These are phyloP conservation scores for Achlya flavicornis DNA, from an alignment of 2,888 invertebrate genomes.

Conservation along the genomic window DNA sequence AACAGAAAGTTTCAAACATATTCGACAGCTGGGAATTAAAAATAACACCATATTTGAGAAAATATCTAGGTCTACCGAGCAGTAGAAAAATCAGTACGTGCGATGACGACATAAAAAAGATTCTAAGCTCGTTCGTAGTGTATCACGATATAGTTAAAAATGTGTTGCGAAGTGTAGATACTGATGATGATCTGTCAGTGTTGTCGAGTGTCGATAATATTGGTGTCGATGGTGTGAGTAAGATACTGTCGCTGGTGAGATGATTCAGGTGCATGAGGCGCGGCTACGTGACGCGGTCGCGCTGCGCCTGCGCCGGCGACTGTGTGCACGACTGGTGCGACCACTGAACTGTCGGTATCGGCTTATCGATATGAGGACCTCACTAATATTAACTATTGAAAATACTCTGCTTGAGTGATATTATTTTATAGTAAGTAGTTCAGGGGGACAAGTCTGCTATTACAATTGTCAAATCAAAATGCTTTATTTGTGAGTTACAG, in stretches of 20 bases:
- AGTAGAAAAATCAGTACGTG: constrained; percentile 51
- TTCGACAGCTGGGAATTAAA: constrained; percentile 83
- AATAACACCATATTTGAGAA: constrained; percentile 70
- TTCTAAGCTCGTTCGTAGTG: constrained; percentile 81
- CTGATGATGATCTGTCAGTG: constrained; percentile 53
- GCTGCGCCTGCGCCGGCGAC: constrained; percentile 45
- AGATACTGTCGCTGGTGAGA: constrained; percentile 50
- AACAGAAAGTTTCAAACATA: constrained; percentile 80
- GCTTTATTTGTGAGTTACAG: no score
- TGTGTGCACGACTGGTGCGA: constrained; percentile 57
- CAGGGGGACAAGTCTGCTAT: no score
- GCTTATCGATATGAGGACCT: not conserved
- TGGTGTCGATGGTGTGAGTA: constrained; percentile 49
- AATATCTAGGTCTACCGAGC: constrained; percentile 77
- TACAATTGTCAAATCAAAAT: no score
- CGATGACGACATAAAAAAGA: constrained; percentile 62
- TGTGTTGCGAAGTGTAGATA: constrained; percentile 47
- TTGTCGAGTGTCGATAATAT: constrained; percentile 46
- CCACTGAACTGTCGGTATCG: not conserved
- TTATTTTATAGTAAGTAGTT: not conserved
- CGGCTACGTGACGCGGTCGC: constrained; percentile 54
- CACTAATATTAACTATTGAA: not conserved
- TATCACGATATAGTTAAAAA: constrained; percentile 84
- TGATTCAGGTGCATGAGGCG: constrained; percentile 53
- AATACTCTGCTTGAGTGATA: not conserved